Evolutionary conservation across 1,140 invertebrate species (phyloP), one percentile per base, ranked within the genome.

Genomic region (Habropoda laboriosa): DNA sequence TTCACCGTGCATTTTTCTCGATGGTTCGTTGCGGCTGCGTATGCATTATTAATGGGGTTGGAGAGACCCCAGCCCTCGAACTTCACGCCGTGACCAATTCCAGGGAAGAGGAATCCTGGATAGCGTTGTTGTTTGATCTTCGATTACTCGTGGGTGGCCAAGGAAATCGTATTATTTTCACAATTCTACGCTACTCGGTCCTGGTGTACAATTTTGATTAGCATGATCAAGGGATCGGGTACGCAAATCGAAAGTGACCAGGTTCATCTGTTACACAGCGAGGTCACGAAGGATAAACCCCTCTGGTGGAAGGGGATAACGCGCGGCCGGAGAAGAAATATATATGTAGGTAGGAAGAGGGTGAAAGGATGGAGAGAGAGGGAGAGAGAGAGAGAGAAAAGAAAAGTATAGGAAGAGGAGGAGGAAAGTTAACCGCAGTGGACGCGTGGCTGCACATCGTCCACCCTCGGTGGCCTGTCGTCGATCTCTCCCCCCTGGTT

Each of bases 391-490:
- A 81, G 73, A 85, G 86, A 85, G 88, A 38, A 53, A 40, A 40
- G 40, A 79, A 40, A n/a, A n/a, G n/a, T n/a, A n/a, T n/a, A n/a
- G 49, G 57, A 45, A n/a, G 57, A 82, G 57, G 57, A 82, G 47
- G 88, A 87, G 86, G 89, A 89, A 91, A 90, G 88, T 91, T 91
- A 91, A 92, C 92, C 92, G 90, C 91, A 90, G 86, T 88, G 79
- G 89, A 92, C 91, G 92, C 91, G 91, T 92, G 92, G 89, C 89
- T 91, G 90, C 87, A 86, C 91, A 90, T 87, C 83, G 75, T 86
- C 85, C 86, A 87, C 86, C 89, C 90, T 88, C 85, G n/a, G 64
- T 51, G 81, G 61, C 42, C 80, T 75, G 78, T 76, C 83, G 47
- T 83, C 83, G 86, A 83, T 80, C 86, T 71, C 76, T 71, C 51